These are phyloP conservation scores for Neodiprion fabricii DNA, from an alignment of 1,140 invertebrate genomes.

Conservation along the genomic window DNA sequence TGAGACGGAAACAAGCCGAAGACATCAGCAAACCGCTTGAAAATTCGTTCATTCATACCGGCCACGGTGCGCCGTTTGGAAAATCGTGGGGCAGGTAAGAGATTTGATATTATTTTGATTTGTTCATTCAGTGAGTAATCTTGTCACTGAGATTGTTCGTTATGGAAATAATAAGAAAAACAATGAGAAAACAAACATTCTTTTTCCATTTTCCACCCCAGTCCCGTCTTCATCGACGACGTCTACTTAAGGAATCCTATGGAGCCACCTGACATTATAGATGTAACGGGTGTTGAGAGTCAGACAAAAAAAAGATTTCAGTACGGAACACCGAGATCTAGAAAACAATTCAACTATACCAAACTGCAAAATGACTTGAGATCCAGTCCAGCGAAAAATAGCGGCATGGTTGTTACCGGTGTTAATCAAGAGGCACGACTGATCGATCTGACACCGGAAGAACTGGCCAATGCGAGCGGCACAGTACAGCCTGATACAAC, in stretches of 20 bases:
- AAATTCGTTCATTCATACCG: conserved; percentile 88
- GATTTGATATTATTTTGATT: too few species aligned
- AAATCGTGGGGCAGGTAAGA: conserved; percentile 77
- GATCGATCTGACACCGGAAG: conserved; percentile 69
- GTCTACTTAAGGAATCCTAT: conserved; percentile 85
- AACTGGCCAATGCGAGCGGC: conserved; percentile 43
- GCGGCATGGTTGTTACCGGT: conserved; percentile 54
- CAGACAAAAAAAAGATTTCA: conserved; percentile 55
- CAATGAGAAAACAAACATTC: too few species aligned
- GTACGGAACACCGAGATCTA: conserved; percentile 59
- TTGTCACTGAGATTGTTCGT: too few species aligned
- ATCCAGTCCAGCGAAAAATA: conserved; percentile 58
- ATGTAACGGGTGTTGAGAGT: conserved; percentile 50
- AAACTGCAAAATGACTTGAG: conserved; percentile 73
- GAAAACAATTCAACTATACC: conserved; percentile 77
- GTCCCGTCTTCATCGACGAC: conserved; percentile 80
- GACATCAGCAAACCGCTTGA: conserved; percentile 81
- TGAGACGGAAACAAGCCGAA: conserved; percentile 68
- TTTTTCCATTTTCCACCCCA: conserved; percentile 36
- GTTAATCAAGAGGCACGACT: conserved; percentile 64
- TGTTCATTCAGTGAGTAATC: too few species aligned
- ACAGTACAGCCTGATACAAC: conserved; percentile 29
- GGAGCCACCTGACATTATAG: conserved; percentile 79
- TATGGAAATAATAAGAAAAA: too few species aligned
- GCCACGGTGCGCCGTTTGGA: conserved; percentile 76